Base-by-base conservation (phyloP, 1,140 invertebrate genomes). In the Drosophila seguyi region DNA sequence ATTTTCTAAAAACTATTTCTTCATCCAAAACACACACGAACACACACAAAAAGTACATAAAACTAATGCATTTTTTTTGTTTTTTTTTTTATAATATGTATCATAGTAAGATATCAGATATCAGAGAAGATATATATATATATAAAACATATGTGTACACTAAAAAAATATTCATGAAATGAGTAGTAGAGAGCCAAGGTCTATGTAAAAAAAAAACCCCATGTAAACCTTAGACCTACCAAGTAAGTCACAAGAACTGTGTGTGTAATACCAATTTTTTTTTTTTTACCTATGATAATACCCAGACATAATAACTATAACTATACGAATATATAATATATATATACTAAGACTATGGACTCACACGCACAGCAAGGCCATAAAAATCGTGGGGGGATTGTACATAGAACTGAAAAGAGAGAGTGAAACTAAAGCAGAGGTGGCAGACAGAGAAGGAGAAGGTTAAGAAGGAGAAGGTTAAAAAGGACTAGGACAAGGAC, bases 121-220 rank as follows among this genome's bases (percentile, higher is more conserved):
- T 66, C 59, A 66, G 39, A 42, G 31, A 48, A 42, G 25, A 55
- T 27, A 59, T 50, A 48, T 75, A 59, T 56, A 63, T 31, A 31
- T 31, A 31, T 31, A 31, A 39, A 41, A 61, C 44, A 57, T 77
- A 63, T 61, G 66, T 71, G 66, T 60, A 71, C 20, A 71, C 67
- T 68, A n/a, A n/a, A 50, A 50, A 27, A 48, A 50, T 74, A 85
- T 81, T 74, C 82, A 81, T 81, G 34, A 61, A 86, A 85, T 86
- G 82, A 82, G 79, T 82, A 82, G 79, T 82, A 85, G 81, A 53
- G 50, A n/a, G n/a, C 50, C 41, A 59, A 72, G 81, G 67, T 73
- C 66, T 65, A 57, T 82, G 65, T 79, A 79, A 75, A 68, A 25
- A 25, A 25, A 25, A 25, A 48, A 44, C 56, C 65, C 58, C 58